A percentile compares a stretch with the other conserved stretches of the same genome.
Conservation (phyloP, 1,140 invertebrate species). For the Brachionus koreanus region DNA sequence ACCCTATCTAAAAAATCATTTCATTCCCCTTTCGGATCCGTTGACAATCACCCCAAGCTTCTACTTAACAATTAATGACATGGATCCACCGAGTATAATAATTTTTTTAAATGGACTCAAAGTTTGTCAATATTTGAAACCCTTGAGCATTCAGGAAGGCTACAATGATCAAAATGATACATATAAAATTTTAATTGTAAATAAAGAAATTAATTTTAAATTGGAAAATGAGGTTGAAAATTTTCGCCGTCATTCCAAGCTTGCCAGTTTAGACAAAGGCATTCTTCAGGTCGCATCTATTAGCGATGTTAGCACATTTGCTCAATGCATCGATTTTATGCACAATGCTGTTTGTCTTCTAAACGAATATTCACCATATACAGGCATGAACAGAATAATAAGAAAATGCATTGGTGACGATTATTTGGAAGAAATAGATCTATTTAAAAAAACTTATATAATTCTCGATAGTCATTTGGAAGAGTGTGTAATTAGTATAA, state of each 20-base stretch:
- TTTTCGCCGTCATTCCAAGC: neutral
- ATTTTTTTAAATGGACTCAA: neutral
- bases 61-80: neutral
- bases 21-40: neutral
- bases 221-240: neutral
- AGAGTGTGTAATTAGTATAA: neutral
- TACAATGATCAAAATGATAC: neutral
- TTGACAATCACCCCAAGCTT: neutral
- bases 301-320: neutral
- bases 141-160: neutral
- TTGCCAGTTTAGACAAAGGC: neutral
- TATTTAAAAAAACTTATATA: constrained; percentile 43
- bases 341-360: constrained; percentile 14
- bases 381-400: neutral
- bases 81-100: neutral
- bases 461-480: constrained; percentile 24
- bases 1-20: constrained; percentile 39
- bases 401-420: neutral
- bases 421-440: constrained; percentile 33
- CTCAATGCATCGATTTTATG: constrained; percentile 42
- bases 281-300: neutral
- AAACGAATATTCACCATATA: neutral
- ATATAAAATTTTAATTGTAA: constrained; percentile 28
- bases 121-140: neutral
- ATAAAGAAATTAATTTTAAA: constrained; percentile 29